phyloP scores from a whole-genome alignment of 2,888 invertebrate species.

The Drosophila anomelani region DNA sequence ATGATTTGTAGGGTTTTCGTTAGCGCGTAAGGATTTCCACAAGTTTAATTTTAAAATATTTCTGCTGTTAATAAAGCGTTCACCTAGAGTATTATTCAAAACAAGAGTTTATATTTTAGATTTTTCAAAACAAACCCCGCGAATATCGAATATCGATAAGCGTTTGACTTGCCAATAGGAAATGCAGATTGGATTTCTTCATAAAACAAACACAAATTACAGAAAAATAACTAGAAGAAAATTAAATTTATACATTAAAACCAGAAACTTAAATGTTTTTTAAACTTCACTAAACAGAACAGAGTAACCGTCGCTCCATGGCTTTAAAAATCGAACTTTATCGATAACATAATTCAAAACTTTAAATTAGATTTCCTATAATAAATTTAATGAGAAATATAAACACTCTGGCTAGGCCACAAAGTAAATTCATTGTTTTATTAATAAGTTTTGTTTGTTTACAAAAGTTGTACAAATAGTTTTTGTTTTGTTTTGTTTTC shows the following conservation, averaged over 20 bases:
- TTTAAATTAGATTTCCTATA: too few species aligned
- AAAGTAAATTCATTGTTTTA: constrained; percentile 64
- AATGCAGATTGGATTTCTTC: too few species aligned
- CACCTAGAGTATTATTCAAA: constrained; percentile 17
- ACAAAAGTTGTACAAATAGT: constrained; percentile 72
- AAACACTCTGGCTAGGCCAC: constrained; percentile 22
- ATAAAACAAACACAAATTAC: too few species aligned
- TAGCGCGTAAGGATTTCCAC: constrained; percentile 17
- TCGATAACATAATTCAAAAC: background rate
- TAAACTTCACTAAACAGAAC: background rate
- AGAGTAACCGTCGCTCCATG: background rate
- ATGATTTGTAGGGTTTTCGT: constrained; percentile 20
- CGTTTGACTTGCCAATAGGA: too few species aligned
- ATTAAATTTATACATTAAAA: too few species aligned
- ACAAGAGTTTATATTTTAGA: background rate
- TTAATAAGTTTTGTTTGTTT: constrained; percentile 43
- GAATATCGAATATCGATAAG: too few species aligned
- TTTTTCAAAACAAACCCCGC: too few species aligned
- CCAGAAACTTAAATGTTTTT: too few species aligned
- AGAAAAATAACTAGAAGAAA: too few species aligned
- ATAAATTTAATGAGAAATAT: background rate
- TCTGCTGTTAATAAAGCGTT: constrained; percentile 39
- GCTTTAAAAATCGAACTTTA: too few species aligned
- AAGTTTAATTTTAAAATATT: constrained; percentile 15
- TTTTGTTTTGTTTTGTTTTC: constrained; percentile 22